Evolutionary conservation across 2,888 invertebrate species (phyloP).

Genomic region (Steinernema carpocapsae): DNA sequence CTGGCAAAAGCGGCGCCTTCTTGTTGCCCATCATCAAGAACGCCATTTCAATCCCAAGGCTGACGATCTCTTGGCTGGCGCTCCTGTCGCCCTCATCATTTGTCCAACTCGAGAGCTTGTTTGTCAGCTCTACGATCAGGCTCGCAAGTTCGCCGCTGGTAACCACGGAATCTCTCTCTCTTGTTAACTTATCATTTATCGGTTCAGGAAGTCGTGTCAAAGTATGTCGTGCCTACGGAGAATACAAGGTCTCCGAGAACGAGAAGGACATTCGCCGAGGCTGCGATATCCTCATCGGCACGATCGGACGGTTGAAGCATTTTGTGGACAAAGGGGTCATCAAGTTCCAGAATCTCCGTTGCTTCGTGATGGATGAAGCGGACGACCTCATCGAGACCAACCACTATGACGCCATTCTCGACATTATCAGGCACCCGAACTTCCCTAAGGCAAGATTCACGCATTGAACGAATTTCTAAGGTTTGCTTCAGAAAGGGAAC

Average conservation of each 20-base stretch:
- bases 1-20: constrained; percentile 28
- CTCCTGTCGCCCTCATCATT: constrained; percentile 82
- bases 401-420: neutral
- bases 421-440: constrained; percentile 10
- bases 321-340: constrained; percentile 12
- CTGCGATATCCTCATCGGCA: constrained; percentile 74
- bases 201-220: neutral
- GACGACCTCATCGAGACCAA: constrained; percentile 84
- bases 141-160: constrained; percentile 22
- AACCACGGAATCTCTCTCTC: neutral
- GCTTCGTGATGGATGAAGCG: constrained; percentile 81
- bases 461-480: neutral
- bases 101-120: constrained; percentile 90
- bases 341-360: constrained; percentile 72
- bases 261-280: constrained; percentile 69
- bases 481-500: constrained; percentile 12
- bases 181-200: neutral
- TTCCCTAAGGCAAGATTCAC: constrained; percentile 1
- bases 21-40: constrained; percentile 29
- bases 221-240: constrained; percentile 34
- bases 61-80: neutral
- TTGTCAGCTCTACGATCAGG: constrained; percentile 78
- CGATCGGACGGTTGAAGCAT: constrained; percentile 31
- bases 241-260: constrained; percentile 31
- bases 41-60: neutral